Evolutionary conservation across 2,888 invertebrate genomes (phyloP).

Genomic region (Julus scandinavius): DNA sequence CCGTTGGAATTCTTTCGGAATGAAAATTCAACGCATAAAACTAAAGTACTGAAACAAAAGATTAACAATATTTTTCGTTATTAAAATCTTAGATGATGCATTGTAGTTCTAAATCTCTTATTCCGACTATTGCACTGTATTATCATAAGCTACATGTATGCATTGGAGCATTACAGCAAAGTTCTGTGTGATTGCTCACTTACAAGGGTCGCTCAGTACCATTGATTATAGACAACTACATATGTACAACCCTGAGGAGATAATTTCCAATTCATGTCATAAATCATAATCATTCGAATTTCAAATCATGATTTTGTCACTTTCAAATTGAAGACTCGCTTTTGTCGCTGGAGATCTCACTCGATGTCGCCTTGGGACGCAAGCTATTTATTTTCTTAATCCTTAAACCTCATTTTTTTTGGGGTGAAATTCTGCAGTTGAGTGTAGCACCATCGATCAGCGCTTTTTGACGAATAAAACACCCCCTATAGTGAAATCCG

Average conservation of each 20-base stretch:
- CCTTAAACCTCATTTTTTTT: not conserved
- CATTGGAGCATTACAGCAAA: not conserved
- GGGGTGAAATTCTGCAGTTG: not conserved
- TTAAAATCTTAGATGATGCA: not conserved
- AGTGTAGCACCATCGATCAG: slow-evolving; percentile 23
- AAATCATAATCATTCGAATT: not conserved
- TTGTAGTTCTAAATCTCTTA: not conserved
- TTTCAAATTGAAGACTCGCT: not conserved
- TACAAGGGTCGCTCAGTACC: not conserved
- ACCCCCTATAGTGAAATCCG: not conserved
- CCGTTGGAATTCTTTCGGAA: no score
- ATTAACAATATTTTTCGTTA: not conserved
- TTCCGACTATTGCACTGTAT: no score
- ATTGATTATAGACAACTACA: not conserved
- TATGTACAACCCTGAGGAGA: not conserved
- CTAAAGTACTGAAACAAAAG: no score
- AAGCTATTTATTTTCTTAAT: slow-evolving; percentile 37
- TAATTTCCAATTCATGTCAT: not conserved
- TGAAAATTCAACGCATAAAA: no score
- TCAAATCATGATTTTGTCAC: slow-evolving; percentile 18
- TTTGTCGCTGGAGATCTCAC: slow-evolving; percentile 37
- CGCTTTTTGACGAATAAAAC: not conserved
- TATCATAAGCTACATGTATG: not conserved
- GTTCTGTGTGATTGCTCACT: not conserved
- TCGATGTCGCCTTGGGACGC: not conserved